Evolutionary conservation across 2,797 vertebrate species (phyloP).

Genomic region (Cichlasoma orientale): DNA sequence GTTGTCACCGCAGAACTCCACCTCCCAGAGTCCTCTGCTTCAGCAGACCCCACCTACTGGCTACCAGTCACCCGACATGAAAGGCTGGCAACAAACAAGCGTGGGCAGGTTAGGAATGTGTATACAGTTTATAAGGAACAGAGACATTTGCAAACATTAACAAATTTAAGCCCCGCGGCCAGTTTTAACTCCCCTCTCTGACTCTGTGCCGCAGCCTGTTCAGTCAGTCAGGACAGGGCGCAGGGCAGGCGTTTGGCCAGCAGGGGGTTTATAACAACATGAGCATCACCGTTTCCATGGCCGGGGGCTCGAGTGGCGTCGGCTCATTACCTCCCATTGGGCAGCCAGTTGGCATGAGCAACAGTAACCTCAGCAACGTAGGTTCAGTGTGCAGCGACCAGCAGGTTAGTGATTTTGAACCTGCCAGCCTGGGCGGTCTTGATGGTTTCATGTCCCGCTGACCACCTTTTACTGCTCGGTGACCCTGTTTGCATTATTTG

Average conservation of each 20-base stretch:
- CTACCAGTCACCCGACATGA: constrained; percentile 93
- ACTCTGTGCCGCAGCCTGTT: constrained; percentile 73
- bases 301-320: constrained; percentile 84
- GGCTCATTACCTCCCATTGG: constrained; percentile 89
- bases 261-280: constrained; percentile 97
- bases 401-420: constrained; percentile 76
- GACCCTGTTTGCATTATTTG: background rate
- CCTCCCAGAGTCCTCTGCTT: constrained; percentile 90
- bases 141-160: background rate
- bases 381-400: constrained; percentile 90
- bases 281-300: constrained; percentile 98
- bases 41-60: constrained; percentile 88
- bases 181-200: background rate
- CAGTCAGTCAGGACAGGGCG: constrained; percentile 83
- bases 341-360: constrained; percentile 88
- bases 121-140: background rate
- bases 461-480: background rate
- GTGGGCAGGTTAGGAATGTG: constrained; percentile 78
- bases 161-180: too few relatives aligned
- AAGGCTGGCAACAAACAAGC: constrained; percentile 90
- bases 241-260: constrained; percentile 81
- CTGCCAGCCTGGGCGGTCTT: background rate
- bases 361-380: constrained; percentile 87
- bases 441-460: background rate
- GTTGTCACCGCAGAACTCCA: constrained; percentile 90